Conservation (phyloP, 2,113 vertebrate species). For the Strix aluco region DNA sequence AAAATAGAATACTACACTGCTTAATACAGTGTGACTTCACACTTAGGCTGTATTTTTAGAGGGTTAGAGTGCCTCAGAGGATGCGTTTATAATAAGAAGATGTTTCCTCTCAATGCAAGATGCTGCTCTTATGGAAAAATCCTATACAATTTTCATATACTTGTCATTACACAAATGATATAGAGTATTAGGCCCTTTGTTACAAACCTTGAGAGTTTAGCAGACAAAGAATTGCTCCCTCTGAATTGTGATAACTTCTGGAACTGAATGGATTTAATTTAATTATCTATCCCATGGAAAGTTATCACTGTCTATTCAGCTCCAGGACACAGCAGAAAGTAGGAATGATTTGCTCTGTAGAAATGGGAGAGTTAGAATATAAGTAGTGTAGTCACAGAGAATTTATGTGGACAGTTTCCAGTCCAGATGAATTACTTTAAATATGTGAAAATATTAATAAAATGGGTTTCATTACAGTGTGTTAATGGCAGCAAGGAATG, state of each 20-base stretch:
- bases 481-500: neutral
- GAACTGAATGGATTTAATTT: neutral
- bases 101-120: neutral
- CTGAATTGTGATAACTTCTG: neutral
- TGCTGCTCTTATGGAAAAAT: neutral
- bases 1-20: neutral
- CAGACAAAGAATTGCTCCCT: neutral
- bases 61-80: constrained; percentile 1
- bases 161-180: neutral
- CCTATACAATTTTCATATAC: neutral
- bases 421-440: neutral
- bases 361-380: neutral
- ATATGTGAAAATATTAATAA: neutral
- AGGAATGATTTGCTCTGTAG: neutral
- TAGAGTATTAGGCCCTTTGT: neutral
- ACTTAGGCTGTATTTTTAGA: constrained; percentile 34
- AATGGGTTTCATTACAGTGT: neutral
- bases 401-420: neutral
- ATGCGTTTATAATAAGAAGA: neutral
- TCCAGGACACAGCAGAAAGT: neutral
- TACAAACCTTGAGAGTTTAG: neutral
- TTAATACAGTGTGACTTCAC: neutral
- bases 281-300: neutral
- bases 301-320: constrained; percentile 15
- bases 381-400: neutral